These are phyloP conservation scores for Lonchura striata DNA, from an alignment of 2,113 vertebrate species.

Conservation along the genomic window DNA sequence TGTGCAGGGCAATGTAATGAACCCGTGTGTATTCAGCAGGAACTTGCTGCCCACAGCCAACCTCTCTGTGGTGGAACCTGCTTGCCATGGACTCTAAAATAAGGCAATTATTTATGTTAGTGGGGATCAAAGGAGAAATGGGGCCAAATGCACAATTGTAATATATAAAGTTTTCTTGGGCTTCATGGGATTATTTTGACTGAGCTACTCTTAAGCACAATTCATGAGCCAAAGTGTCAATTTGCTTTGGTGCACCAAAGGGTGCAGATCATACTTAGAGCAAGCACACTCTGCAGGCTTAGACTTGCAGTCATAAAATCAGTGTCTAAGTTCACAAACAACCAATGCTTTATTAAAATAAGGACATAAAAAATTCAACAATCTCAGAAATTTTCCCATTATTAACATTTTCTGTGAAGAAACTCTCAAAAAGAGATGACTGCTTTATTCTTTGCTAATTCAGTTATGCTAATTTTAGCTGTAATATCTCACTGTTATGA, in stretches of 20 bases:
- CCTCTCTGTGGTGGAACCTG: background rate
- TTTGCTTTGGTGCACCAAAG: background rate
- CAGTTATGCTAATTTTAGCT: background rate
- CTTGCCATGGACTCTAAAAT: background rate
- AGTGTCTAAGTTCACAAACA: background rate
- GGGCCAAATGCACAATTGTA: background rate
- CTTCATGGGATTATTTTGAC: background rate
- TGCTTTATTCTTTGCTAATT: background rate
- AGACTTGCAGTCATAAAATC: background rate
- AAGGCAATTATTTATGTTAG: background rate
- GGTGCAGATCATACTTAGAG: background rate
- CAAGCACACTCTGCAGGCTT: background rate
- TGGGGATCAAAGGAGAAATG: background rate
- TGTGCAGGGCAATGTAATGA: background rate
- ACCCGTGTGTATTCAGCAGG: background rate
- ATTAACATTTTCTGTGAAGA: background rate
- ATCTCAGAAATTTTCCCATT: background rate
- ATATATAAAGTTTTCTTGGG: background rate
- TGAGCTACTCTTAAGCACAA: background rate
- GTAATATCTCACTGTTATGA: background rate
- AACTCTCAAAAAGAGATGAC: background rate
- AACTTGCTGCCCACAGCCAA: background rate
- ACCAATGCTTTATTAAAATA: background rate
- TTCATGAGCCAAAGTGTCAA: background rate
- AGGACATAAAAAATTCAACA: background rate